Evolutionary conservation across 2,797 vertebrate genomes (phyloP).

Genomic region (Aulostomus chinensis): DNA sequence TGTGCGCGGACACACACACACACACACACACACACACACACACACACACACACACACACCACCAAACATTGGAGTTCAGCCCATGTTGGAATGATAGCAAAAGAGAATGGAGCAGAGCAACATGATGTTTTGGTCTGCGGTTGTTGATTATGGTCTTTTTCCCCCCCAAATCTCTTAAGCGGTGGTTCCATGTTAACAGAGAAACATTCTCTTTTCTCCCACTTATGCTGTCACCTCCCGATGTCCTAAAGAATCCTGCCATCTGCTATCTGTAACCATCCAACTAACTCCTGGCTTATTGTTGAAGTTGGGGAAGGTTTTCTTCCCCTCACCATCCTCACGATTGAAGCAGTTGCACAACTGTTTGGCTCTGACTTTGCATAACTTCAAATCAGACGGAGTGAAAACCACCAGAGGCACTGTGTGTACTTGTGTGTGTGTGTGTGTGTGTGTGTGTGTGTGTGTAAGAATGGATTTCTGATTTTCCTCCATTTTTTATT

Average conservation of each 20-base stretch:
- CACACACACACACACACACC: slow-evolving; percentile 12
- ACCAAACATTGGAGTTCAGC: slow-evolving; percentile 5
- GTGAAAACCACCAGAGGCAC: slow-evolving; percentile 48
- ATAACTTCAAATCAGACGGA: slow-evolving; percentile 51
- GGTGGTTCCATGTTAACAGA: slow-evolving; percentile 8
- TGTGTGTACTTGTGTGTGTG: slow-evolving; percentile 28
- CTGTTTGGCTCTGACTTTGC: slow-evolving; percentile 56
- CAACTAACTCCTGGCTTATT: slow-evolving; percentile 42
- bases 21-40: no score
- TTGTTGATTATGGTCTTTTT: slow-evolving; percentile 2
- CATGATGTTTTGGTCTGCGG: slow-evolving; percentile 5
- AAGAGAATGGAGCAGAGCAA: slow-evolving; percentile 8
- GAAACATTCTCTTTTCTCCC: neutral
- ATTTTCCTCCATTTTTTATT: slow-evolving; percentile 23
- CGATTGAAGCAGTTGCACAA: slow-evolving; percentile 67
- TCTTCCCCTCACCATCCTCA: slow-evolving; percentile 39
- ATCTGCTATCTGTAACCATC: slow-evolving; percentile 27
- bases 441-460: neutral
- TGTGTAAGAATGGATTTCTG: slow-evolving; percentile 20
- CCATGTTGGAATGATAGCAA: slow-evolving; percentile 12
- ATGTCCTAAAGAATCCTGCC: neutral
- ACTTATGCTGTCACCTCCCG: neutral
- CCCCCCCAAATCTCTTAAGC: neutral
- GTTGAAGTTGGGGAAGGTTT: slow-evolving; percentile 43
- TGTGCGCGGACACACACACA: no score